Conservation (phyloP, 1,140 invertebrate genomes). For the Pseudomyrmex concolor region DNA sequence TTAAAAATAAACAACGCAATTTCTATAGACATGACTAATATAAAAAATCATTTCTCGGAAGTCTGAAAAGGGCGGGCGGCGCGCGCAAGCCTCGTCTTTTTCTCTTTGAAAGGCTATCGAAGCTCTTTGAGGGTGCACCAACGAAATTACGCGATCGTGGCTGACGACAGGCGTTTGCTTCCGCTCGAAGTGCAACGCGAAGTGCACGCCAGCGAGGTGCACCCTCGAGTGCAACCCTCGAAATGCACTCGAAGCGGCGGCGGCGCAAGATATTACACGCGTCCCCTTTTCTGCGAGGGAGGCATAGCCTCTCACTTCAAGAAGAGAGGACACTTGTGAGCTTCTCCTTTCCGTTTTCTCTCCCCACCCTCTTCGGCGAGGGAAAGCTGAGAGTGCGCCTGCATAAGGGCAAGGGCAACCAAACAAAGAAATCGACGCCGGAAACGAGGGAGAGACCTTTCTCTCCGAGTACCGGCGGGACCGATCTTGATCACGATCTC, state of each 20-base stretch:
- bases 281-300: background rate
- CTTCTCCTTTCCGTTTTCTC: background rate
- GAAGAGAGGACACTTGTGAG: slow-evolving; percentile 34
- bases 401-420: slow-evolving; percentile 50
- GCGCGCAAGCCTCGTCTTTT: background rate
- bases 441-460: background rate
- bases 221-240: slow-evolving; percentile 23
- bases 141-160: slow-evolving; percentile 45
- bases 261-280: slow-evolving; percentile 38
- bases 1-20: background rate
- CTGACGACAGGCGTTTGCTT: slow-evolving; percentile 36
- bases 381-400: slow-evolving; percentile 5
- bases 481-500: slow-evolving; percentile 34
- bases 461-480: background rate
- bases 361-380: too few relatives aligned
- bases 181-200: slow-evolving; percentile 36
- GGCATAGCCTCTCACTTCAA: background rate
- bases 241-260: slow-evolving; percentile 46
- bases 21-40: background rate
- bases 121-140: slow-evolving; percentile 8
- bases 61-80: background rate
- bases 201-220: slow-evolving; percentile 37
- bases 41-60: background rate
- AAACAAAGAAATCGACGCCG: slow-evolving; percentile 52
- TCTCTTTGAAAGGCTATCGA: slow-evolving; percentile 41